Conservation (phyloP, 1,140 invertebrate genomes). For the Samia ricini region DNA sequence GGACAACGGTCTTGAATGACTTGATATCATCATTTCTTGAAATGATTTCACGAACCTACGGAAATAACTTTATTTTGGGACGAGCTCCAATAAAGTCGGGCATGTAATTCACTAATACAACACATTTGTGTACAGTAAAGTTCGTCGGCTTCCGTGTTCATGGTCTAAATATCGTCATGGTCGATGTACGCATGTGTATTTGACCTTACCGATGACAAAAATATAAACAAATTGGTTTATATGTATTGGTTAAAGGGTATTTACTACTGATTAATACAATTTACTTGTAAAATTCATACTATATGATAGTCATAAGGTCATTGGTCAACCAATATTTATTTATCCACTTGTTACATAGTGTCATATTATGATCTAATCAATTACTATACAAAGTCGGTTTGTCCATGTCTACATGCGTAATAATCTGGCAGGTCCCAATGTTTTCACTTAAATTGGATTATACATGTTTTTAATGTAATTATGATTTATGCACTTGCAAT, state of each 20-base stretch:
- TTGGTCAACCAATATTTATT: neutral
- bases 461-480: too few species aligned
- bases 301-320: too few species aligned
- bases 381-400: neutral
- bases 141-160: constrained; percentile 20
- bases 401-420: too few species aligned
- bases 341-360: too few species aligned
- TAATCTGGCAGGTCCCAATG: too few species aligned
- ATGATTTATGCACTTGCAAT: too few species aligned
- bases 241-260: neutral
- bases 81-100: constrained; percentile 21
- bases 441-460: too few species aligned
- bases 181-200: constrained; percentile 2
- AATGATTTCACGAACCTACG: constrained; percentile 40
- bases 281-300: neutral
- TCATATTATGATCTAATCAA: neutral
- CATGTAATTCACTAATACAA: constrained; percentile 11
- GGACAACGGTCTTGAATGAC: constrained; percentile 37
- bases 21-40: constrained; percentile 30
- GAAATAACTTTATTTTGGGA: constrained; percentile 44
- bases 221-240: constrained; percentile 3
- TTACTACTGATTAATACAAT: constrained; percentile 9
- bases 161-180: constrained; percentile 11
- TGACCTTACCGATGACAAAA: neutral
- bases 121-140: constrained; percentile 1